These are phyloP conservation scores for Pangasius macronema DNA, from an alignment of 2,797 vertebrate genomes.

Conservation along the genomic window DNA sequence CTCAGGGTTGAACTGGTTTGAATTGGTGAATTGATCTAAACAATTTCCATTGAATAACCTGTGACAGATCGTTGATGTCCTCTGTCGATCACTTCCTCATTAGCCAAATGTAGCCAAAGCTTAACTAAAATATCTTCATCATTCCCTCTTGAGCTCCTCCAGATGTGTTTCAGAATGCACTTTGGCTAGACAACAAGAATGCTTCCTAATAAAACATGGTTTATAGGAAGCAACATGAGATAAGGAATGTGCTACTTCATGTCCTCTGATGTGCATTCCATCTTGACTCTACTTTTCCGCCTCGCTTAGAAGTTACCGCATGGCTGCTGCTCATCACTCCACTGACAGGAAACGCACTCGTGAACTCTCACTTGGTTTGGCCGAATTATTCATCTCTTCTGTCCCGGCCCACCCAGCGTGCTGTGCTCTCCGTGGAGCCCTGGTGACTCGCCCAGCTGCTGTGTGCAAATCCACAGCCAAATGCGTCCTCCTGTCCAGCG, in stretches of 20 bases:
- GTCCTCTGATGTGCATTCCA: slow-evolving; percentile 22
- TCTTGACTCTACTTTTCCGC: background rate
- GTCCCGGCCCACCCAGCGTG: slow-evolving; percentile 5
- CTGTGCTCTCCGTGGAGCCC: slow-evolving; percentile 7
- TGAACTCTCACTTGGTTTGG: background rate
- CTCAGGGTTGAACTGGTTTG: background rate
- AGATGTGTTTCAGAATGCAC: background rate
- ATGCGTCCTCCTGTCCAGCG: background rate
- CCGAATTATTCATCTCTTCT: background rate
- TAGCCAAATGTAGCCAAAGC: background rate
- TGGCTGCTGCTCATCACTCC: background rate
- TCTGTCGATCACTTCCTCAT: background rate
- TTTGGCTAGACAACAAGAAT: slow-evolving; percentile 24
- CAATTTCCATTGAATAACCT: background rate
- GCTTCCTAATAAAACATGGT: slow-evolving; percentile 15
- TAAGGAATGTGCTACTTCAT: slow-evolving; percentile 24
- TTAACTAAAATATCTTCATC: background rate
- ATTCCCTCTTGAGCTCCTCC: background rate
- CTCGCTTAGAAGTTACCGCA: background rate
- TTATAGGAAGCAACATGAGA: slow-evolving; percentile 9
- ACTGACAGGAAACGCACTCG: background rate
- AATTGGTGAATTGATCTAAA: too few relatives aligned
- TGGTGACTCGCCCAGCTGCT: slow-evolving; percentile 24
- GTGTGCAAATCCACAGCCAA: slow-evolving; percentile 18
- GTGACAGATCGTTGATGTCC: too few relatives aligned